Evolutionary conservation across 2,888 invertebrate genomes (phyloP).

Genomic region (Leptura quadrifasciata): DNA sequence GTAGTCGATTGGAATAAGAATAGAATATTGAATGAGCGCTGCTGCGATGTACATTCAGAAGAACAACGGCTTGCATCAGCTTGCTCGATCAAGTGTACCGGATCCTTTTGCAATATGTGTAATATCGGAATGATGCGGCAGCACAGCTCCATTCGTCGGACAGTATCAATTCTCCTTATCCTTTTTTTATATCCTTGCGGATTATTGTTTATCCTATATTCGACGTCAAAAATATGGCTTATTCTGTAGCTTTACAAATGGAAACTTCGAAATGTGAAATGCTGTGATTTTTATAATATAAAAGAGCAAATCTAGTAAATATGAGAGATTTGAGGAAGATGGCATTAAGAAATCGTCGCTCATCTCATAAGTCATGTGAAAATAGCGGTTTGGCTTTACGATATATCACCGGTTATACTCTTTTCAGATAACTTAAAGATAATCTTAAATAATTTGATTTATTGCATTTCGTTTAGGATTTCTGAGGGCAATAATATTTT

Average conservation of each 20-base stretch:
- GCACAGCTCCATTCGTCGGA: constrained; percentile 24
- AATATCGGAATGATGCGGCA: constrained; percentile 48
- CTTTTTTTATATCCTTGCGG: constrained; percentile 34
- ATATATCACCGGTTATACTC: too few relatives aligned
- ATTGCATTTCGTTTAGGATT: too few relatives aligned
- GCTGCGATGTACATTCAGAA: constrained; percentile 26
- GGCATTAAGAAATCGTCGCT: neutral
- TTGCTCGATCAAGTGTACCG: constrained; percentile 42
- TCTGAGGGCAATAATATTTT: too few relatives aligned
- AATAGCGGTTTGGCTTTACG: neutral
- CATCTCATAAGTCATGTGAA: neutral
- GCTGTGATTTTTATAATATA: constrained; percentile 3
- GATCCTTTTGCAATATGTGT: constrained; percentile 48
- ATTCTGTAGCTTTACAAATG: constrained; percentile 25
- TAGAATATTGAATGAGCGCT: constrained; percentile 65
- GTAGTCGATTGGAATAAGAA: constrained; percentile 69
- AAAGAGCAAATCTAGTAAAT: neutral
- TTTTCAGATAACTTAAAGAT: too few relatives aligned
- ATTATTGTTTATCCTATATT: constrained; percentile 33
- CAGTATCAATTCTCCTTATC: constrained; percentile 40
- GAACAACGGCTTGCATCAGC: constrained; percentile 39
- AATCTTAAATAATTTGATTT: too few relatives aligned
- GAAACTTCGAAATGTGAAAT: constrained; percentile 6
- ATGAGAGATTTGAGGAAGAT: neutral
- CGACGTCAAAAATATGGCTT: constrained; percentile 32